Base-by-base conservation (phyloP, 35 echinoderm and acorn worm genomes). In the Diadema setosum region DNA sequence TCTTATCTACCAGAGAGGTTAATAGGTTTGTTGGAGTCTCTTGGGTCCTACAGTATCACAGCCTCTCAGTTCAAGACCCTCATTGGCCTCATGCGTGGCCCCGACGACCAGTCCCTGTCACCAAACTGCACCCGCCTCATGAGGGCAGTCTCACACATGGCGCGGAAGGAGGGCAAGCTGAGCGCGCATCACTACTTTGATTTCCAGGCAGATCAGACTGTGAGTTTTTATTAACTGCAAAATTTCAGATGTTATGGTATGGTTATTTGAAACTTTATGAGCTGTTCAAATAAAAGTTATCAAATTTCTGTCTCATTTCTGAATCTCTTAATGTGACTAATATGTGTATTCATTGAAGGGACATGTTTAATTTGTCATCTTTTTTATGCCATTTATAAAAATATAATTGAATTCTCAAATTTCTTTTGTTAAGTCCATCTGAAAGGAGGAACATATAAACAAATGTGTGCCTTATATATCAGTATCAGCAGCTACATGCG, bases 171-270 rank as follows among this genome's bases (percentile, higher is more conserved):
- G 63, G 93, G 85, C 59, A 88, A 91, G 48, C 34, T 86, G 11
- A 93, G 96, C 39, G 92, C 96, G 0, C 93, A 91, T 65, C 96
- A 99, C 37, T 99, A 99, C 84, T 99, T 99, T 94, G 93, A 99
- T 48, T 94, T 99, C 35, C 93, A 99, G 87, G 89, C 91, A 14
- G 82, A 88, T 65, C 39, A 90, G 24, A 82, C 96, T 43, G 96
- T 99, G 81, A 90, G 96, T 89, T 67, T 33, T n/a, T n/a, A n/a
- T n/a, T n/a, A n/a, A n/a, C n/a, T n/a, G n/a, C n/a, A n/a, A n/a
- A n/a, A n/a, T n/a, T n/a, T n/a, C n/a, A n/a, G n/a, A n/a, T n/a
- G n/a, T n/a, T n/a, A n/a, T n/a, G n/a, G n/a, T n/a, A n/a, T n/a
- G 52, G 12, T 57, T 57, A 21, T 21, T 57, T 21, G 21, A 57